Percentiles rank a stretch among this genome's conserved stretches.
Conservation (phyloP, 2,888 invertebrate genomes). For the Pyrgus malvae region DNA sequence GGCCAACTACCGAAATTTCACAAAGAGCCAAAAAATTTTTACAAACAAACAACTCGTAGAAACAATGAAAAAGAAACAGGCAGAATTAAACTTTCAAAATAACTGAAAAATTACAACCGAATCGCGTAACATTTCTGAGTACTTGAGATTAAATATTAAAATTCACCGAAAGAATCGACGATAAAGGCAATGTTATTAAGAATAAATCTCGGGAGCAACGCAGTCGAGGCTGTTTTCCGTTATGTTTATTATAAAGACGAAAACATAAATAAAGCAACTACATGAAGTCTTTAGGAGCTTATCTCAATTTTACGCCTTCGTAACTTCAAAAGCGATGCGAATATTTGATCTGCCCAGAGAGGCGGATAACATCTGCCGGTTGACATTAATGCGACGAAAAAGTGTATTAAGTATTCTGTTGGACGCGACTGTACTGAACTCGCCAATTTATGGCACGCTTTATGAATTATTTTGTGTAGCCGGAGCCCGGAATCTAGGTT, state of each 20-base stretch:
- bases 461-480: constrained; percentile 35
- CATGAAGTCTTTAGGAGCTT: constrained; percentile 45
- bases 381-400: constrained; percentile 66
- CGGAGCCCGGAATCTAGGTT: constrained; percentile 21
- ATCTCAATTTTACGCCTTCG: constrained; percentile 67
- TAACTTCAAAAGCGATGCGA: constrained; percentile 60
- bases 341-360: constrained; percentile 64
- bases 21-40: constrained; percentile 8
- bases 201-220: constrained; percentile 1
- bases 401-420: constrained; percentile 39
- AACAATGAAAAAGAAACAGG: constrained; percentile 8
- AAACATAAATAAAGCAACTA: constrained; percentile 37
- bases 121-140: constrained; percentile 1
- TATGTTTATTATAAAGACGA: neutral
- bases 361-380: constrained; percentile 61
- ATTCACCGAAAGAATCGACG: neutral
- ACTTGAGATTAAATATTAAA: constrained; percentile 14
- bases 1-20: constrained; percentile 9
- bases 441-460: constrained; percentile 34
- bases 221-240: neutral
- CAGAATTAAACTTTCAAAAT: neutral
- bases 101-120: constrained; percentile 3
- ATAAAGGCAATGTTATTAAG: constrained; percentile 1
- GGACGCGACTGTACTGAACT: constrained; percentile 29
- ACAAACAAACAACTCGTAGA: neutral